Percentiles rank a stretch among this genome's conserved stretches.
phyloP scores from a whole-genome alignment of 2,113 vertebrate genomes.

The Mixornis gularis region DNA sequence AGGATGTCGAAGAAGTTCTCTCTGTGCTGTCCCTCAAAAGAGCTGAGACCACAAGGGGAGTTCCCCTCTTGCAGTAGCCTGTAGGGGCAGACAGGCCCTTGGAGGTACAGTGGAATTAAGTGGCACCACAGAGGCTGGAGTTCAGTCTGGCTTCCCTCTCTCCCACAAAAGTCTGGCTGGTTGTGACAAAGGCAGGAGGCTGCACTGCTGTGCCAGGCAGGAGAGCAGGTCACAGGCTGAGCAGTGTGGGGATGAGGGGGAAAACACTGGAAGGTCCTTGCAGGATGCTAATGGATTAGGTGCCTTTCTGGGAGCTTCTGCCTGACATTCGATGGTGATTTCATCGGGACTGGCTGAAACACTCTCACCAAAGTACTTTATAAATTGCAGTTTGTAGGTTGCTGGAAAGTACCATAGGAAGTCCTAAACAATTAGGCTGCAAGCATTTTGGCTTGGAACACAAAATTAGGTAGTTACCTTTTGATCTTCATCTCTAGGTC shows the following conservation, averaged over 20 bases:
- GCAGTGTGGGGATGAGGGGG: background rate
- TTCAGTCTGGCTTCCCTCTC: background rate
- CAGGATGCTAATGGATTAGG: background rate
- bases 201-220: background rate
- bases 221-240: background rate
- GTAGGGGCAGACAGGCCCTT: background rate
- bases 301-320: background rate
- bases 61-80: background rate
- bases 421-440: background rate
- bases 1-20: background rate
- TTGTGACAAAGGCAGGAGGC: background rate
- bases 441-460: background rate
- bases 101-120: background rate
- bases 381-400: background rate
- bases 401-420: background rate
- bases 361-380: background rate
- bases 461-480: slow-evolving; percentile 18
- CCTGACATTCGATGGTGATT: accelerated
- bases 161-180: background rate
- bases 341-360: background rate
- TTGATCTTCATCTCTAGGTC: background rate
- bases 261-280: background rate
- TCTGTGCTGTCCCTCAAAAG: background rate
- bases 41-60: background rate
- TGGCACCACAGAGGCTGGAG: background rate